Evolutionary conservation across 2,113 vertebrate genomes (phyloP).

Genomic region (Sula dactylatra): DNA sequence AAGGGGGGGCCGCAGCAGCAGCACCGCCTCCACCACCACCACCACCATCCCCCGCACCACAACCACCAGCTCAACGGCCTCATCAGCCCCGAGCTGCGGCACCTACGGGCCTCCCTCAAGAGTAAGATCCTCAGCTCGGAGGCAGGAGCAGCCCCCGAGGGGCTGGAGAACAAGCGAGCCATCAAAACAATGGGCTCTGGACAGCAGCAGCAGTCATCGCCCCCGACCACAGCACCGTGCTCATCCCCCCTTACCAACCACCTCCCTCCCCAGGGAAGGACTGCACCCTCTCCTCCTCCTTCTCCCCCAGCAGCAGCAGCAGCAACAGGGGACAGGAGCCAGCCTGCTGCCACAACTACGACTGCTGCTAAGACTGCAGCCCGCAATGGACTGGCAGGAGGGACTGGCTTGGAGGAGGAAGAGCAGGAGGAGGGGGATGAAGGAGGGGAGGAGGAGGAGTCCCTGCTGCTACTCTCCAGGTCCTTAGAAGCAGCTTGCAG

Average conservation of each 20-base stretch:
- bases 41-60: conserved; percentile 79
- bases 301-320: not conserved
- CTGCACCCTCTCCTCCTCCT: conserved; percentile 73
- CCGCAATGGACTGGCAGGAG: conserved; percentile 77
- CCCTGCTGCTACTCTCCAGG: conserved; percentile 72
- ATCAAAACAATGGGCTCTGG: conserved; percentile 69
- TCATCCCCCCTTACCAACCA: conserved; percentile 44
- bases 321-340: conserved; percentile 43
- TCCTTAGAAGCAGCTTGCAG: conserved; percentile 73
- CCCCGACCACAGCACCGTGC: conserved; percentile 47
- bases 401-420: conserved; percentile 58
- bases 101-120: conserved; percentile 78
- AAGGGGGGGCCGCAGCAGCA: conserved; percentile 60
- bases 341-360: conserved; percentile 34
- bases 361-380: conserved; percentile 68
- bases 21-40: conserved; percentile 71
- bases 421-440: conserved; percentile 65
- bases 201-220: conserved; percentile 62
- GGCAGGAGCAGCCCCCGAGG: conserved; percentile 57
- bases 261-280: conserved; percentile 71
- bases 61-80: conserved; percentile 91
- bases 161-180: conserved; percentile 66
- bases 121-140: conserved; percentile 74
- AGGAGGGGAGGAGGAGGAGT: conserved; percentile 63
- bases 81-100: conserved; percentile 80